These are phyloP conservation scores for Siniperca undulata DNA, from an alignment of 2,797 vertebrate species.

Conservation along the genomic window DNA sequence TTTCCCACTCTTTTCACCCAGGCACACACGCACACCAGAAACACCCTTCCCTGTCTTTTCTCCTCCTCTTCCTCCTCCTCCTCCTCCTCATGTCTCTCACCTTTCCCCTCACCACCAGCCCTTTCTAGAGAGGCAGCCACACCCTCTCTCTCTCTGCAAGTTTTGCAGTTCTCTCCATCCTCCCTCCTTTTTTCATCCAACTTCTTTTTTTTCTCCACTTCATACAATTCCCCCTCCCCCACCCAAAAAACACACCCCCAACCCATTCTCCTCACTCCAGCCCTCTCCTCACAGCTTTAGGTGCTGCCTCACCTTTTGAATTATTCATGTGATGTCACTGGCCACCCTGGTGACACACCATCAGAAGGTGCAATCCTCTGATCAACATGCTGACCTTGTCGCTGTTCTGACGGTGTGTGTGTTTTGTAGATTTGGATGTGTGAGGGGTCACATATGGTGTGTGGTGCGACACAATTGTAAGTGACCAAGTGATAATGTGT, in stretches of 20 bases:
- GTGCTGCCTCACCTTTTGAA: conserved; percentile 62
- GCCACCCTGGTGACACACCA: conserved; percentile 47
- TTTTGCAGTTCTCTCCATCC: conserved; percentile 48
- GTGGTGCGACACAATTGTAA: background rate
- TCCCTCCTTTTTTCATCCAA: conserved; percentile 7
- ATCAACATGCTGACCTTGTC: conserved; percentile 55
- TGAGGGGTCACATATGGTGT: conserved; percentile 16
- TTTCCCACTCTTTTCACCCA: conserved; percentile 25
- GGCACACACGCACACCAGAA: conserved; percentile 10
- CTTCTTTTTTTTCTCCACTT: conserved; percentile 9
- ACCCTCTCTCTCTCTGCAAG: conserved; percentile 30
- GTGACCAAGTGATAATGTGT: conserved; percentile 16
- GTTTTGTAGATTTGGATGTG: background rate
- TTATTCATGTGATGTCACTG: conserved; percentile 74
- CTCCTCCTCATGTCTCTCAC: conserved; percentile 33
- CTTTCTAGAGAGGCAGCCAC: conserved; percentile 40
- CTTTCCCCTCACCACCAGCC: conserved; percentile 28
- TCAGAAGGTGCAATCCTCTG: conserved; percentile 26
- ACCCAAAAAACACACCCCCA: conserved; percentile 22
- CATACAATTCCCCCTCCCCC: background rate
- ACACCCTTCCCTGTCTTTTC: conserved; percentile 25
- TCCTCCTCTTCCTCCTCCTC: conserved; percentile 37
- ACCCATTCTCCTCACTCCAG: conserved; percentile 22
- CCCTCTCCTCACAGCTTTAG: conserved; percentile 37
- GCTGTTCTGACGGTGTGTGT: conserved; percentile 5